phyloP scores from a whole-genome alignment of 53 echinoderm and acorn worm species.

The Arbacia lixula region DNA sequence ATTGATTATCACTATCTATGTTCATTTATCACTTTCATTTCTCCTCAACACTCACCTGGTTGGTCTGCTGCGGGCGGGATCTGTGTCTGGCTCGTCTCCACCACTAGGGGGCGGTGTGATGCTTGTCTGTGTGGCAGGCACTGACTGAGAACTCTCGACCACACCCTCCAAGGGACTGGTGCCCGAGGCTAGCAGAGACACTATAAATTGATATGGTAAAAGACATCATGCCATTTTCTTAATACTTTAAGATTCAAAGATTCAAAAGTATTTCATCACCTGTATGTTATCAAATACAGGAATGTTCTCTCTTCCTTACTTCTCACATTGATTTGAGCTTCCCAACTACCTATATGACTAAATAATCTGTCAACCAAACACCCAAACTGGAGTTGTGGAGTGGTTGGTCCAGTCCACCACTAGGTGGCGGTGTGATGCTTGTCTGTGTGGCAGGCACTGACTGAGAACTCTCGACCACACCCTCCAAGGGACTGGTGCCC shows the following conservation, averaged over 20 bases:
- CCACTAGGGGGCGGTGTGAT: conserved; percentile 64
- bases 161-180: conserved; percentile 38
- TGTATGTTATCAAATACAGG: background rate
- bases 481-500: conserved; percentile 17
- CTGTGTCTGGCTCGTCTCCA: conserved; percentile 77
- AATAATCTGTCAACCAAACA: too few species aligned
- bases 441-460: conserved; percentile 64
- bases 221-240: too few species aligned
- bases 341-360: too few species aligned
- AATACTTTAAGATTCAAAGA: too few species aligned
- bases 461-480: conserved; percentile 51
- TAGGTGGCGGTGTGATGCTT: conserved; percentile 29
- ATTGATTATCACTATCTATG: too few species aligned
- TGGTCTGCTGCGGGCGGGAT: conserved; percentile 44
- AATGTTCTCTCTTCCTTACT: background rate
- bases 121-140: conserved; percentile 63
- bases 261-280: too few species aligned
- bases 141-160: conserved; percentile 69
- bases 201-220: conserved; percentile 9
- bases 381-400: too few species aligned
- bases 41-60: too few species aligned
- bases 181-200: conserved; percentile 62
- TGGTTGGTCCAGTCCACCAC: conserved; percentile 61
- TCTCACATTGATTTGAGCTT: too few species aligned
- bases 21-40: too few species aligned